phyloP scores from a whole-genome alignment of 2,113 vertebrate genomes.

The pig (Sus scrofa) region T2T-Sscrofa CM000814.6:65809001-65809500 shows the following conservation, averaged over 20 bases:
- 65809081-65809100: not conserved
- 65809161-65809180: not conserved
- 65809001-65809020: not conserved
- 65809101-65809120: not conserved
- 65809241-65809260: not conserved
- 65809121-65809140: not conserved
- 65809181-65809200: not conserved
- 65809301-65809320: not conserved
- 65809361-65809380: not conserved
- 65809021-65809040: not conserved
- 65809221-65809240: not conserved
- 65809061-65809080: not conserved
- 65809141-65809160: not conserved
- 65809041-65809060: not conserved
- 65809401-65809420: not conserved
- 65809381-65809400: not conserved
- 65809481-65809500: not conserved
- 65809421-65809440: not conserved
- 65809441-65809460: not conserved
- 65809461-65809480: not conserved
- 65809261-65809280: no score
- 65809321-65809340: not conserved
- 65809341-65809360: not conserved
- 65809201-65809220: not conserved
- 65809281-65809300: accelerated